phyloP scores from a whole-genome alignment of 2,888 invertebrate genomes.

The Acleris holmiana region DNA sequence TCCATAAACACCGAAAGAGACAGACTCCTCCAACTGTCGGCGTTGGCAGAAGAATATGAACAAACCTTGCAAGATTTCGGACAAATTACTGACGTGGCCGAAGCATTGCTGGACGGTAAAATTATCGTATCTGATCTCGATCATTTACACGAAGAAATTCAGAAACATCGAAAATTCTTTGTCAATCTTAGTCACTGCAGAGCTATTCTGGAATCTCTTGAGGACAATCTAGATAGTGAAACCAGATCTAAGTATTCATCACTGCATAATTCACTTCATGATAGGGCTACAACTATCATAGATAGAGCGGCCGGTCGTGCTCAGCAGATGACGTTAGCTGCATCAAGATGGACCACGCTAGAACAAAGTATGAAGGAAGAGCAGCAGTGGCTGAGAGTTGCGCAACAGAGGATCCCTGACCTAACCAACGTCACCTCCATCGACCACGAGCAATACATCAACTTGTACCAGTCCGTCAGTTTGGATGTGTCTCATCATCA shows the following conservation, averaged over 20 bases:
- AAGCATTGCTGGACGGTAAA: conserved; percentile 90
- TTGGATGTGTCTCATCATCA: conserved; percentile 92
- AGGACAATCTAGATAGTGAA: conserved; percentile 92
- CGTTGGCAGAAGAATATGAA: conserved; percentile 93
- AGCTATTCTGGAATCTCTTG: conserved; percentile 93
- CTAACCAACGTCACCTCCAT: conserved; percentile 91
- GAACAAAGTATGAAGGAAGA: conserved; percentile 94
- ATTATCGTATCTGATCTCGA: conserved; percentile 90
- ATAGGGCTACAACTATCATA: conserved; percentile 89
- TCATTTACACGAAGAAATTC: conserved; percentile 94
- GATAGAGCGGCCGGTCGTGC: conserved; percentile 92
- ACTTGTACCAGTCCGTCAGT: conserved; percentile 91
- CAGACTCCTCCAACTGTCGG: conserved; percentile 88
- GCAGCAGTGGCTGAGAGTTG: conserved; percentile 92
- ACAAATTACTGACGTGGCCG: conserved; percentile 93
- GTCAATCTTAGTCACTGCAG: conserved; percentile 94
- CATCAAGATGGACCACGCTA: conserved; percentile 92
- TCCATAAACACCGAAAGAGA: conserved; percentile 89
- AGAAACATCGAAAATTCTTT: conserved; percentile 94
- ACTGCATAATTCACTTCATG: conserved; percentile 90
- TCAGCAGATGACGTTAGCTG: conserved; percentile 93
- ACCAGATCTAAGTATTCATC: conserved; percentile 89
- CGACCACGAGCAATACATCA: conserved; percentile 93
- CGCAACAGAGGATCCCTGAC: conserved; percentile 93
- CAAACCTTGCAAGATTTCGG: conserved; percentile 94